phyloP scores from a whole-genome alignment of 2,113 vertebrate genomes.

The Albula glossodonta region DNA sequence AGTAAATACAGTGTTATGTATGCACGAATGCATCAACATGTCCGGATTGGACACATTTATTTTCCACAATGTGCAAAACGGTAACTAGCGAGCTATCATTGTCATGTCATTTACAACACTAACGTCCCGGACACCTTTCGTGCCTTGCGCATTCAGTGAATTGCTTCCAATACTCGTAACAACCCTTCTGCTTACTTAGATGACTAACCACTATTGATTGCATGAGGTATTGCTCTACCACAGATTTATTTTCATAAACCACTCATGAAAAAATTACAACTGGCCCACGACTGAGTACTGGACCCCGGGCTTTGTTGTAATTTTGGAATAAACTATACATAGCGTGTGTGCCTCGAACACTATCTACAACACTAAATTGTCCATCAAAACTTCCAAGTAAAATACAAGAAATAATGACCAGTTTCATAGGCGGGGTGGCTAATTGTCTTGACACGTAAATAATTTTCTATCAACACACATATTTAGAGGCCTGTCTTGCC shows the following conservation, averaged over 20 bases:
- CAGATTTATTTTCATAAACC: not conserved
- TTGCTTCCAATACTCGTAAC: not conserved
- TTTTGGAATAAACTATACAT: not conserved
- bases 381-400: slow-evolving; percentile 12
- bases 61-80: not conserved
- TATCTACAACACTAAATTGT: not conserved
- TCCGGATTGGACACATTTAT: not conserved
- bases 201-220: not conserved
- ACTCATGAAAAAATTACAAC: not conserved
- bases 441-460: not conserved
- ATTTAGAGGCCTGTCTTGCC: not conserved
- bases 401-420: not conserved
- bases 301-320: slow-evolving; percentile 10
- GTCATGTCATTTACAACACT: not conserved
- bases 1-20: not conserved
- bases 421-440: not conserved
- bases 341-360: not conserved
- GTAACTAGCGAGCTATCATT: not conserved
- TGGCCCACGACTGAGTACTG: not conserved
- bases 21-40: not conserved
- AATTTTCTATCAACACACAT: not conserved
- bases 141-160: not conserved
- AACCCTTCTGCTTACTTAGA: not conserved
- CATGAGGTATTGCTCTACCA: not conserved
- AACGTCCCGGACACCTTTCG: not conserved